Percentiles rank a stretch among this genome's conserved stretches.
Evolutionary conservation across 2,113 vertebrate genomes (phyloP).

Genomic region (Chroicocephalus ridibundus): DNA sequence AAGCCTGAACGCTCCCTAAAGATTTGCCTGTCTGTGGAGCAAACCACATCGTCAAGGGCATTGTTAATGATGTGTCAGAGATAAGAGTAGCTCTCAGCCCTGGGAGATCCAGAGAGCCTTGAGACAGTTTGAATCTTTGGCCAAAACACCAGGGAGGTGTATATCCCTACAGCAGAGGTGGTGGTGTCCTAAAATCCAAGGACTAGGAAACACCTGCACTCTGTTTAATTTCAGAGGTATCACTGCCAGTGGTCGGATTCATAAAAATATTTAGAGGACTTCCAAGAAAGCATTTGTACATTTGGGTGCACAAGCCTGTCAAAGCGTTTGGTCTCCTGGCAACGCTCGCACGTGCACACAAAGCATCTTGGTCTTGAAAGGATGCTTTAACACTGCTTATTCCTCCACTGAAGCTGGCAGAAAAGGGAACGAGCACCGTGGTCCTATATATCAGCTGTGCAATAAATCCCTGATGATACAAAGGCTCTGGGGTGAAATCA

Average conservation of each 20-base stretch:
- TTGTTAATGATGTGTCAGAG: neutral
- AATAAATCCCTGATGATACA: neutral
- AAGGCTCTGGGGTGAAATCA: neutral
- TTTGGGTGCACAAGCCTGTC: neutral
- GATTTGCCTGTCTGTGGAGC: neutral
- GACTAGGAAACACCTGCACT: neutral
- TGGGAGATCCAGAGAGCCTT: neutral
- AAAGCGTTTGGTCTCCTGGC: neutral
- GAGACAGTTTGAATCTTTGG: neutral
- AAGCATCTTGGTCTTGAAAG: neutral
- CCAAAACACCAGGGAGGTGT: neutral
- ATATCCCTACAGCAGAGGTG: neutral
- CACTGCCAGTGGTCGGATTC: neutral
- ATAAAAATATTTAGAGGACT: neutral
- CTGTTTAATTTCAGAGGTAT: neutral
- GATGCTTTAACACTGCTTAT: neutral
- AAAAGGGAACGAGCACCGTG: neutral
- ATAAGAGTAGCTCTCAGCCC: neutral
- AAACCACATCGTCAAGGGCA: neutral
- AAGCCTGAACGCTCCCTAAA: neutral
- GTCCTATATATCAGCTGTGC: neutral
- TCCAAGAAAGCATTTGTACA: neutral
- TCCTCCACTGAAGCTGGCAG: neutral
- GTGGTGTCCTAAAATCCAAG: neutral
- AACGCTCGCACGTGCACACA: neutral